Base-by-base conservation (phyloP, 2,888 invertebrate genomes). In the Catocala nupta region DNA sequence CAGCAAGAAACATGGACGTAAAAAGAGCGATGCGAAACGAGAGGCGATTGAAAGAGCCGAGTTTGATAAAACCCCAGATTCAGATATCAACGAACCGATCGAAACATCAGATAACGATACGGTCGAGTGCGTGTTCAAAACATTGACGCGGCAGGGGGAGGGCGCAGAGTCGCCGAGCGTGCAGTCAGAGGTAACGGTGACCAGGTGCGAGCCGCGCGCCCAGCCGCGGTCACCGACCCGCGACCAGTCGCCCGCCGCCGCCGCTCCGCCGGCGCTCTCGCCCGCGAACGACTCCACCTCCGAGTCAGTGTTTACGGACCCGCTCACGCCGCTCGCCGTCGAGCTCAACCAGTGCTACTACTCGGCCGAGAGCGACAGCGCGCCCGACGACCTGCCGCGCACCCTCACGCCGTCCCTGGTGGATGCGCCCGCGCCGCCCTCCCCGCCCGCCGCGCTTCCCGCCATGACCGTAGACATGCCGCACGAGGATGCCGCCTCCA, bases 221-320 rank as follows among this genome's bases (percentile, higher is more conserved):
- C 83, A 73, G 78, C 76, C 79, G 81, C 91, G 91, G 91, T 90
- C 94, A 90, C 84, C 92, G 94, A 94, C 93, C 94, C 90, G 88
- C 84, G 89, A 85, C 84, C 85, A 82, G 81, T 84, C 81, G 68
- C 72, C 85, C 81, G 81, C 84, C 83, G 77, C 81, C 79, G 80
- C 81, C 75, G 77, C 78, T 74, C 80, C 65, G 70, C 82, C 75
- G 81, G 80, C 81, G 75, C 81, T 80, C 78, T 89, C 90, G 74
- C 95, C 94, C 75, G 95, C 93, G 81, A 94, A 92, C 82, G 95
- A 94, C 71, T 96, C 96, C 77, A 96, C 95, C 81, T 96, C 96
- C 71, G 96, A 96, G 88, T 97, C 97, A 83, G 95, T 96, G 87
- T 97, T 97, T 92, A 96, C 97, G 77, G 97, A 97, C 88, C 96